Evolutionary conservation across 2,888 invertebrate genomes (phyloP).

Genomic region (Litoditis marina): DNA sequence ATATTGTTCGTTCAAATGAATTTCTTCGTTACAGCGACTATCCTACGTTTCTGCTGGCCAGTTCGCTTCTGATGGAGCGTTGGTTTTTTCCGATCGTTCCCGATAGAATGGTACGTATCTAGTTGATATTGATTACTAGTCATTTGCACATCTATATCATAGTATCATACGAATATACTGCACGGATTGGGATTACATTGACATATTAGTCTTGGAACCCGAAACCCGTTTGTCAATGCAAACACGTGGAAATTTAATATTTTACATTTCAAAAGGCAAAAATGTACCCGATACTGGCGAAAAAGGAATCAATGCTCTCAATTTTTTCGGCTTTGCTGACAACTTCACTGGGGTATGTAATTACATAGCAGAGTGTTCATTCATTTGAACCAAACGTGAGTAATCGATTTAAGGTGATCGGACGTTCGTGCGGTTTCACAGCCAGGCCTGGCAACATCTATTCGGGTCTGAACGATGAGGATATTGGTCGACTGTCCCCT

Average conservation of each 20-base stretch:
- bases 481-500: too few relatives aligned
- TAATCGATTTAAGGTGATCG: too few relatives aligned
- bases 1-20: neutral
- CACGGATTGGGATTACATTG: too few relatives aligned
- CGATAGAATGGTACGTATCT: slow-evolving; percentile 18
- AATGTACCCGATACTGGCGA: neutral
- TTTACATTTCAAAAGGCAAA: neutral
- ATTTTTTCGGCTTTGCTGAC: neutral
- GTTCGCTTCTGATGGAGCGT: slow-evolving; percentile 33
- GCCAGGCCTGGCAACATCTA: too few relatives aligned
- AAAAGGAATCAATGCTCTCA: neutral
- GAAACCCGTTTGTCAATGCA: too few relatives aligned
- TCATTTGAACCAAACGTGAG: too few relatives aligned
- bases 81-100: slow-evolving; percentile 45
- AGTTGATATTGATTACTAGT: neutral
- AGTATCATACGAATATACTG: neutral
- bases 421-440: too few relatives aligned
- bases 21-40: slow-evolving; percentile 44
- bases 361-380: neutral
- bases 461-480: too few relatives aligned
- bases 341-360: neutral
- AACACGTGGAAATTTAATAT: too few relatives aligned
- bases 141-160: too few relatives aligned
- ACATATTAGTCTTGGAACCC: too few relatives aligned
- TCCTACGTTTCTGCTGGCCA: slow-evolving; percentile 29